Evolutionary conservation across 1,140 invertebrate species (phyloP), one percentile per base, ranked within the genome.

Genomic region (Cyclargus thomasi): DNA sequence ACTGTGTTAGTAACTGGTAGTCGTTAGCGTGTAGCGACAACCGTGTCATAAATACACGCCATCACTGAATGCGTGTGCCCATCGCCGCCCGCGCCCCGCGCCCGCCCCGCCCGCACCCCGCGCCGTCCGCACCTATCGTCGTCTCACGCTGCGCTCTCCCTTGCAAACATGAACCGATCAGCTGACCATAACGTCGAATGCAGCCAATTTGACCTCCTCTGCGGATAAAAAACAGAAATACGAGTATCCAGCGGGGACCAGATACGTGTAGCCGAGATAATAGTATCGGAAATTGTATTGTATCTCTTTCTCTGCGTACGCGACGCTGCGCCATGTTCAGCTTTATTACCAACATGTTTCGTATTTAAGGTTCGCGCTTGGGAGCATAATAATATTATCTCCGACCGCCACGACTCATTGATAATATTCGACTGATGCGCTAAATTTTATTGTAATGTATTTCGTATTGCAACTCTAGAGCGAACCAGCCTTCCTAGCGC

Each of bases 31-130:
- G 55, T 59, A 59, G 55, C 53, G 20, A 20, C 18, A 20, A 59
- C n/a, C 53, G 53, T 55, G 53, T 59, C 55, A 59, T 59, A 47
- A 47, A 47, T 53, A 64, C 39, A 47, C 63, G 63, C 63, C 20
- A 21, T 39, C 70, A 72, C 63, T 74, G 74, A 78, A 74, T 87
- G 86, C 86, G 82, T 80, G 80, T 86, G 82, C 85, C 81, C 67
- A 72, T 69, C 70, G 65, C 64, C 63, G 66, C 53, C 67, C 53
- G 62, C 63, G 62, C 62, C 22, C 63, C 67, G 53, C 69, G 55
- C 29, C 0, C 29, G 5, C 29, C 29, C 5, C 29, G 29, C 29
- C 29, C 29, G 29, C 23, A 23, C 23, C 23, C 6, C 23, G 23
- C 29, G 29, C 29, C 29, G 29, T 8, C 5, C 29, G 29, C 29